phyloP scores from a whole-genome alignment of 2,797 vertebrate genomes.

The Enteromius anoplus region DNA sequence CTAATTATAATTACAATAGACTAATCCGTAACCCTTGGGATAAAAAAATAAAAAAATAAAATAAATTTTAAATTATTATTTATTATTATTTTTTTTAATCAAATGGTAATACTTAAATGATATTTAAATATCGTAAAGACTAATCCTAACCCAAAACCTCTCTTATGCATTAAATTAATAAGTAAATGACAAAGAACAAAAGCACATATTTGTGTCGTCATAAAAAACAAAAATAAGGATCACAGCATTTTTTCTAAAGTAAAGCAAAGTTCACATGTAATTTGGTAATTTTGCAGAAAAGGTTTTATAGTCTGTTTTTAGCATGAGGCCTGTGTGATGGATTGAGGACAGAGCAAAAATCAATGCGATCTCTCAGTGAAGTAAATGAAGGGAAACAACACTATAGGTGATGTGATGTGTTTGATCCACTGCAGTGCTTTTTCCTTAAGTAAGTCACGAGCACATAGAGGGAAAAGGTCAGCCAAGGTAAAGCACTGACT shows the following conservation, averaged over 20 bases:
- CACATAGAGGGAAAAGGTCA: constrained; percentile 21
- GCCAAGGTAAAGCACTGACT: not conserved
- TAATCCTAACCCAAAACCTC: not conserved
- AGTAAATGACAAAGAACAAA: not conserved
- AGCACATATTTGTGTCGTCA: not conserved
- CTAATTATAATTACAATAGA: not conserved
- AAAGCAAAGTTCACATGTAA: not conserved
- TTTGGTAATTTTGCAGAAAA: not conserved
- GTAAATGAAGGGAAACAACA: constrained; percentile 32
- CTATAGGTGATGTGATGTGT: constrained; percentile 8
- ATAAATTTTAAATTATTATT: too few relatives aligned
- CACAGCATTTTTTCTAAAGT: not conserved
- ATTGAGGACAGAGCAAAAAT: constrained; percentile 40
- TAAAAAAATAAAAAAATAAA: not conserved
- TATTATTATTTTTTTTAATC: not conserved
- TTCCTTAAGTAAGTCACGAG: constrained; percentile 17
- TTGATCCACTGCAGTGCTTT: constrained; percentile 27
- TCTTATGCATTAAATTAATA: not conserved
- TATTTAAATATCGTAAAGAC: not conserved
- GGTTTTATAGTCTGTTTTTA: not conserved
- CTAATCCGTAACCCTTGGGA: too few relatives aligned
- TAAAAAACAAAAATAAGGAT: not conserved
- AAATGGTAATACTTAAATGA: not conserved
- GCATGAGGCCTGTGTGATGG: constrained; percentile 18
- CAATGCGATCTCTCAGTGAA: constrained; percentile 27